Percentiles rank a stretch among this genome's conserved stretches.
Conservation (phyloP, 2,888 invertebrate species). For the Apamea monoglypha region DNA sequence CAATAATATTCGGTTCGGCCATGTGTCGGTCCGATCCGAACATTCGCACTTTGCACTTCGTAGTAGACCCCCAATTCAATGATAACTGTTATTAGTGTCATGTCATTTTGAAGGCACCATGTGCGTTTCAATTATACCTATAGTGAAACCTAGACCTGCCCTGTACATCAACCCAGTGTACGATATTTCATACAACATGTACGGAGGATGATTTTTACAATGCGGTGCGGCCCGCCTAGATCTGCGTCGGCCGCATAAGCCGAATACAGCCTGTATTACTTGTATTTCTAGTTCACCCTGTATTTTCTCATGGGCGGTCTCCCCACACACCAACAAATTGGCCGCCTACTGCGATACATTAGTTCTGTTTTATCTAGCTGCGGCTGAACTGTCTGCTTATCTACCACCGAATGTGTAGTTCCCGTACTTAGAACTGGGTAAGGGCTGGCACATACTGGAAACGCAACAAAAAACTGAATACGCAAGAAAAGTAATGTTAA, state of each 20-base stretch:
- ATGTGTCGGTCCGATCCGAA: no score
- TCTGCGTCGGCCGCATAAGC: neutral
- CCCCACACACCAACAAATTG: constrained; percentile 48
- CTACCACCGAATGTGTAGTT: constrained; percentile 20
- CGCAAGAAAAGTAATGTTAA: neutral
- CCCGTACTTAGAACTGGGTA: neutral
- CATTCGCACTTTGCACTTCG: no score
- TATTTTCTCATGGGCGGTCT: constrained; percentile 25
- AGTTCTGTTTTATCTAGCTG: constrained; percentile 47
- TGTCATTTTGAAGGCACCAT: neutral
- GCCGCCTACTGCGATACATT: constrained; percentile 52
- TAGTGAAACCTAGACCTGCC: neutral
- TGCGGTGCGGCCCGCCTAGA: neutral
- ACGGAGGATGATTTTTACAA: neutral
- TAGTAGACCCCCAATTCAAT: no score
- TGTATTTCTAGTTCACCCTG: constrained; percentile 7
- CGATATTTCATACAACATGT: neutral
- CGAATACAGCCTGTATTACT: neutral
- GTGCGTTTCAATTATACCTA: neutral
- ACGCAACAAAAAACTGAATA: neutral
- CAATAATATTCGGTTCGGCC: no score
- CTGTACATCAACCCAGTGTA: neutral
- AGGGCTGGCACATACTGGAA: neutral
- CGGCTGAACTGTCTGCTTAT: constrained; percentile 32
- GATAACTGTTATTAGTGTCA: neutral